Base-by-base conservation (phyloP, 2,888 invertebrate genomes). In the Tinea trinotella region DNA sequence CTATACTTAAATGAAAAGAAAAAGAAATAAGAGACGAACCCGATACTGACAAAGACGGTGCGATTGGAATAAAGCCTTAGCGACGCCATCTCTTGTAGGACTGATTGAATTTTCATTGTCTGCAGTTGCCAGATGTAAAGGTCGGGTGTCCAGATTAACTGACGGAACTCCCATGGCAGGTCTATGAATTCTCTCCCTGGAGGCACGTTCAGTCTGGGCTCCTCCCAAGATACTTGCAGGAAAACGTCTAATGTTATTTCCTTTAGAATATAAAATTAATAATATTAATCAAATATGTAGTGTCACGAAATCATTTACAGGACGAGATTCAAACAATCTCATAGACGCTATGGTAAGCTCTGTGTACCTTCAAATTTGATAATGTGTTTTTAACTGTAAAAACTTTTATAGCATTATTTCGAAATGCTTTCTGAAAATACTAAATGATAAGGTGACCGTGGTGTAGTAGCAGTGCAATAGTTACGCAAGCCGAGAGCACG, bases 181-280 rank as follows among this genome's bases (percentile, higher is more conserved):
- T 89, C 89, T 48, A 89, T 79, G 71, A 88, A 89, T 9, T 74
- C 70, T 62, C 70, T 71, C 34, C 78, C 82, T 18, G 72, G 63
- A 1, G 84, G 78, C 56, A 80, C 70, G 59, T 81, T 76, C 56
- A 90, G 77, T 24, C 89, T 71, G 35, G 66, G 65, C 63, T 90
- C 90, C 57, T 83, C 79, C 90, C 90, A 90, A 64, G 89, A 88
- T n/a, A 89, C 89, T 83, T 89, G 88, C 57, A 90, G 83, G 67
- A 90, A 90, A 57, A 89, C 88, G 70, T 90, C 90, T 59, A 90
- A 72, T 24, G 90, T 89, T 71, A 90, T 89, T 73, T 90, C 90
- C 90, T 90, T 68, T 53, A 69, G 57, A 62, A 55, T 30, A 53
- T 9, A 35, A 53, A 15, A 17, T 22, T 52, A 2, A 30, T 30